Evolutionary conservation across 2,888 invertebrate species (phyloP), one percentile per base, ranked within the genome.

Genomic region (Perizoma affinitatum): DNA sequence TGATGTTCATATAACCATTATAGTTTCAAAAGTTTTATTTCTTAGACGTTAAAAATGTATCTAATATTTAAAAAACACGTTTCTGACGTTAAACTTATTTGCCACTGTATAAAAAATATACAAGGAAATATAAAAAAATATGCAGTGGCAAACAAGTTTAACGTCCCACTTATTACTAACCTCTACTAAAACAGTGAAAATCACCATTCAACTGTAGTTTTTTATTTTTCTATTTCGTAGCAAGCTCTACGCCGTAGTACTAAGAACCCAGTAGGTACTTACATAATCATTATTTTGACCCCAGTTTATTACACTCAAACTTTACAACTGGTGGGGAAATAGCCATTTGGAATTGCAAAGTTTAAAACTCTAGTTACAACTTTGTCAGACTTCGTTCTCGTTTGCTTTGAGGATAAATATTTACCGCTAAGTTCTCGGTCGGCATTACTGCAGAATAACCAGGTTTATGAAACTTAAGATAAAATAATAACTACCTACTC

Each of bases 371-470:
- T 46, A 46, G 61, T n/a, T 54, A 41, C 47, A 50, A 52, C 44
- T 55, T 50, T 11, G 45, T 22, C 5, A 36, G 42, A 53, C 52
- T 54, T 52, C 36, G 38, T n/a, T 36, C 22, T 1, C 53, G 51
- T 41, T 33, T 49, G 55, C 55, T 59, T 53, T 52, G 7, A n/a
- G n/a, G n/a, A 50, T 63, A 56, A 59, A 59, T 59, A 63, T 63
- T 63, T 63, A 63, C 58, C 9, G 53, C n/a, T 55, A 36, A 51
- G 43, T 56, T 36, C 7, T 40, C n/a, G 40, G 42, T 49, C 22
- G 58, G 52, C n/a, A 54, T 42, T 53, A 46, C 51, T 46, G 48
- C 10, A 8, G 6, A 38, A 48, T 10, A 38, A 48, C 7, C 2
- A 11, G 34, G n/a, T 4, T 46, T 48, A 38, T 10, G 35, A 47